These are phyloP conservation scores for Podarcis siculus DNA, from an alignment of 2,797 vertebrate species.

Conservation along the genomic window DNA sequence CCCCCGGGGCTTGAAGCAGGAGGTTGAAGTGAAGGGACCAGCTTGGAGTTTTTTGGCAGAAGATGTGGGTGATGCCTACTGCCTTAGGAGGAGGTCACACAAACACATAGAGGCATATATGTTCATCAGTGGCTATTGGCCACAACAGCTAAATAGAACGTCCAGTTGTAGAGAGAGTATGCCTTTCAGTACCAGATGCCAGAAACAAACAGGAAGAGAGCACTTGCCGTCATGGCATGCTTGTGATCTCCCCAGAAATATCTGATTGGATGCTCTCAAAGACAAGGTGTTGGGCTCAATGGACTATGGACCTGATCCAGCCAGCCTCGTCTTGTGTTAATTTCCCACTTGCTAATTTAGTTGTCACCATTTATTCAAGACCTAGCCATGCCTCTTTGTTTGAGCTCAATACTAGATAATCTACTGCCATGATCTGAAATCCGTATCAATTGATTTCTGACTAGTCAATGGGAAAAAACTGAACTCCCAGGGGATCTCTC, in stretches of 20 bases:
- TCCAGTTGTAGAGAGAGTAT: not conserved
- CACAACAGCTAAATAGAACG: no score
- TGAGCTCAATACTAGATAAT: constrained; percentile 39
- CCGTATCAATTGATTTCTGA: constrained; percentile 60
- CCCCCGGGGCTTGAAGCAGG: not conserved
- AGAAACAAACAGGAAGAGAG: not conserved
- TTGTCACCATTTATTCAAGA: not conserved
- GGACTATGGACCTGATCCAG: no score
- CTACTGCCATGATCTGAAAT: constrained; percentile 67
- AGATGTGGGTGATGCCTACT: no score
- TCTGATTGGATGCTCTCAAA: not conserved
- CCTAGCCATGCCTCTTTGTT: constrained; percentile 11
- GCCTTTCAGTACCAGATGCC: not conserved
- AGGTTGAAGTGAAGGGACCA: not conserved
- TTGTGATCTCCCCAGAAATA: not conserved
- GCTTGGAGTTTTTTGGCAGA: not conserved
- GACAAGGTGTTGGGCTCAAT: not conserved
- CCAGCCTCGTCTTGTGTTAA: no score
- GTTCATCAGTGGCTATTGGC: no score
- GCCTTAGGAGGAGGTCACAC: no score
- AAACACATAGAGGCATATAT: no score
- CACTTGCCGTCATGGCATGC: not conserved
- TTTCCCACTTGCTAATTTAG: not conserved
- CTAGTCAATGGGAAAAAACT: constrained; percentile 41
- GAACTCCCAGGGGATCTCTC: constrained; percentile 58